Percentiles rank a stretch among this genome's conserved stretches.
Evolutionary conservation across 53 echinoderm and acorn worm species (phyloP).

Genomic region (Holothuria scabra): DNA sequence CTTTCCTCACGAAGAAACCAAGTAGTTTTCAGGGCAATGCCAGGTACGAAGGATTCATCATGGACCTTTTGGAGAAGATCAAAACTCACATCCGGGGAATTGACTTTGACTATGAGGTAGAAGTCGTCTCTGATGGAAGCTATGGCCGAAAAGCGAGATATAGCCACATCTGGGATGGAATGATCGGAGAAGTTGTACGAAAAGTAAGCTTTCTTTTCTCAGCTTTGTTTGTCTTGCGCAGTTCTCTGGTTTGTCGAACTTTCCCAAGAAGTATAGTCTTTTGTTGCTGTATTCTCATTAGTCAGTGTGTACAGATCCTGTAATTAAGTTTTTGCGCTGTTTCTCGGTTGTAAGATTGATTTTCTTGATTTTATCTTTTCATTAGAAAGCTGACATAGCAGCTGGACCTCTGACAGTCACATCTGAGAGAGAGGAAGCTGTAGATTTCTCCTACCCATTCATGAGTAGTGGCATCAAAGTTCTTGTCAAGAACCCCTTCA

Average conservation of each 20-base stretch:
- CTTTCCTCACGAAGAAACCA: background rate
- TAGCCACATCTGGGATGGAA: slow-evolving; percentile 70
- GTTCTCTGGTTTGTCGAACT: too few species aligned
- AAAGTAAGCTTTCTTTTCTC: slow-evolving; percentile 60
- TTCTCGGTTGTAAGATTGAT: too few species aligned
- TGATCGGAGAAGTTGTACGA: slow-evolving; percentile 66
- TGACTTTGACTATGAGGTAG: slow-evolving; percentile 77
- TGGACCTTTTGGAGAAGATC: slow-evolving; percentile 69
- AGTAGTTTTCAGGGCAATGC: background rate
- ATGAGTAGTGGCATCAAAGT: slow-evolving; percentile 92
- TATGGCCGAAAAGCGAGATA: slow-evolving; percentile 57
- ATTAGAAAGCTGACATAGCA: slow-evolving; percentile 97
- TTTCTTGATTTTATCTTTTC: background rate
- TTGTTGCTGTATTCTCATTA: too few species aligned
- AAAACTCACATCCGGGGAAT: slow-evolving; percentile 63
- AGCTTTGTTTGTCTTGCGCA: too few species aligned
- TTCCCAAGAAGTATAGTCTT: too few species aligned
- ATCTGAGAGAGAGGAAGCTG: slow-evolving; percentile 69
- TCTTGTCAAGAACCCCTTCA: slow-evolving; percentile 81
- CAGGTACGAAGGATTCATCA: slow-evolving; percentile 69
- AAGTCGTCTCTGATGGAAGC: slow-evolving; percentile 66
- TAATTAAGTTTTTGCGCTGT: too few species aligned
- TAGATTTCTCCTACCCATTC: slow-evolving; percentile 97
- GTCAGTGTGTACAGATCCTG: too few species aligned
- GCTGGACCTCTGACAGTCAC: slow-evolving; percentile 95